Evolutionary conservation across 1,140 invertebrate genomes (phyloP).

Genomic region (Tribolium madens): DNA sequence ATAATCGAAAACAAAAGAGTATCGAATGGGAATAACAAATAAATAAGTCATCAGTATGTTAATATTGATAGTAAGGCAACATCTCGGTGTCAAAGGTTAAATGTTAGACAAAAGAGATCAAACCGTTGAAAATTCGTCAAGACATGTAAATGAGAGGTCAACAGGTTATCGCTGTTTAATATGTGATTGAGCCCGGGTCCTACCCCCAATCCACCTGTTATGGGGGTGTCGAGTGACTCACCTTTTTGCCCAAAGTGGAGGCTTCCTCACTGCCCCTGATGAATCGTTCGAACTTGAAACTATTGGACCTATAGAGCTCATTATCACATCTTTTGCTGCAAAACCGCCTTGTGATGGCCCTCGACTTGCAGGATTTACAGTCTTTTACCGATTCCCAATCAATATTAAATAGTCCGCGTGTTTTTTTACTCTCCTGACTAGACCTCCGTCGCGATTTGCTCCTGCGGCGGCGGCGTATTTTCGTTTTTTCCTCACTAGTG

Average conservation of each 20-base stretch:
- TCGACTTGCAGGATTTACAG: constrained; percentile 64
- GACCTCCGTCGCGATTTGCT: constrained; percentile 60
- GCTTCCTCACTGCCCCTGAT: constrained; percentile 76
- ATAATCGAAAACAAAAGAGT: neutral
- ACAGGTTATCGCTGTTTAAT: constrained; percentile 39
- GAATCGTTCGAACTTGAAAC: constrained; percentile 87
- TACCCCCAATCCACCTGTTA: constrained; percentile 40
- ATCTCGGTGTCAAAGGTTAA: constrained; percentile 22
- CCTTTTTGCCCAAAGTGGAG: constrained; percentile 70
- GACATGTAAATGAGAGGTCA: constrained; percentile 6
- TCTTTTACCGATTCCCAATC: constrained; percentile 66
- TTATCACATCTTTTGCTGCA: constrained; percentile 80
- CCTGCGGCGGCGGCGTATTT: constrained; percentile 57
- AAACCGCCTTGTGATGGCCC: constrained; percentile 72
- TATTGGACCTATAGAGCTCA: constrained; percentile 85
- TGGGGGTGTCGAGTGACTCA: constrained; percentile 55
- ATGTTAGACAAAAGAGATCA: constrained; percentile 4
- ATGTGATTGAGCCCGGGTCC: neutral
- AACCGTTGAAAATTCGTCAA: neutral
- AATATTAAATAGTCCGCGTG: constrained; percentile 64
- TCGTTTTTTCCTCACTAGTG: constrained; percentile 42
- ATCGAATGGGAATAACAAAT: neutral
- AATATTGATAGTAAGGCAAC: constrained; percentile 10
- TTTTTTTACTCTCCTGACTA: constrained; percentile 57
- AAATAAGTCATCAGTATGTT: constrained; percentile 27